These are phyloP conservation scores for Bombus haemorrhoidalis DNA, from an alignment of 1,140 invertebrate genomes.

Conservation along the genomic window DNA sequence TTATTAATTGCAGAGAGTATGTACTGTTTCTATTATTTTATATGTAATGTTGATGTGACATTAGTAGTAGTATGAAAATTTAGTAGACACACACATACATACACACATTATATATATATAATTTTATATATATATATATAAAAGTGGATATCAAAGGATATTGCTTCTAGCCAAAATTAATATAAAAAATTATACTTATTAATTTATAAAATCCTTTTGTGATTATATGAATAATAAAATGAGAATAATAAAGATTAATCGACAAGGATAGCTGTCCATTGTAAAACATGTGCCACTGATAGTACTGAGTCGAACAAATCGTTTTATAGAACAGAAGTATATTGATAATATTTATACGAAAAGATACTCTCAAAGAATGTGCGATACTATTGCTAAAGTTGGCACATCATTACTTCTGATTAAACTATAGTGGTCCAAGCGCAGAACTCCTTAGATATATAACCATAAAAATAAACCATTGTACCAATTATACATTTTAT, in stretches of 20 bases:
- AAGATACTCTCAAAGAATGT: neutral
- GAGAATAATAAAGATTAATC: neutral
- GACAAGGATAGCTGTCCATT: neutral
- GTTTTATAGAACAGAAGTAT: neutral
- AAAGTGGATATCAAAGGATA: conserved; percentile 22
- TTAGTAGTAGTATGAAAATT: conserved; percentile 18
- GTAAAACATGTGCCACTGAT: conserved; percentile 23
- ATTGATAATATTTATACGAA: neutral
- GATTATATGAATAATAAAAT: conserved; percentile 11
- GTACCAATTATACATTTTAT: neutral
- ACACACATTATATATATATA: neutral
- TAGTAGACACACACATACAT: neutral
- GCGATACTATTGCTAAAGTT: neutral
- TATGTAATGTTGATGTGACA: conserved; percentile 24
- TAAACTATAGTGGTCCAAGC: neutral
- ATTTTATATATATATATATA: neutral
- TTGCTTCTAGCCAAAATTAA: conserved; percentile 42
- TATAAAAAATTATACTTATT: conserved; percentile 21
- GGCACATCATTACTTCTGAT: neutral
- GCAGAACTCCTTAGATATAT: neutral
- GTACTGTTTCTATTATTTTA: conserved; percentile 35
- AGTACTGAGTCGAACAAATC: neutral
- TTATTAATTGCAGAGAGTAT: neutral
- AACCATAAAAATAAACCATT: neutral
- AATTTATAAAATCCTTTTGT: conserved; percentile 27